Conservation (phyloP, 1,140 invertebrate genomes). For the Drosophila subpulchrella region DNA sequence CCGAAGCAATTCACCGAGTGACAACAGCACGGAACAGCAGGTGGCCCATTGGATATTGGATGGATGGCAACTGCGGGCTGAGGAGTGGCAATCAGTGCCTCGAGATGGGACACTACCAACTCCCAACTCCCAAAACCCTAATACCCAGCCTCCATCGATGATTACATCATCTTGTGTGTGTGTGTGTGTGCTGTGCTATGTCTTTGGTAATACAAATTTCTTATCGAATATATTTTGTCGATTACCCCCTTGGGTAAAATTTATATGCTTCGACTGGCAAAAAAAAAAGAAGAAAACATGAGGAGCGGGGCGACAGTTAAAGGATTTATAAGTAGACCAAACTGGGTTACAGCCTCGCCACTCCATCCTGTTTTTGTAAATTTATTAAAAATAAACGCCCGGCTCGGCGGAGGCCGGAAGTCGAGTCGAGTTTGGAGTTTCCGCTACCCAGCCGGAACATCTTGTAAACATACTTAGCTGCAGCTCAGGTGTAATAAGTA, state of each 20-base stretch:
- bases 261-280: slow-evolving; percentile 81
- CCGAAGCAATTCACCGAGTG: slow-evolving; percentile 74
- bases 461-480: slow-evolving; percentile 82
- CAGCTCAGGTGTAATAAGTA: slow-evolving; percentile 82
- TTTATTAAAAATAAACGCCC: slow-evolving; percentile 73
- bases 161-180: slow-evolving; percentile 79
- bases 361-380: slow-evolving; percentile 49
- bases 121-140: slow-evolving; percentile 1
- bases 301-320: slow-evolving; percentile 70
- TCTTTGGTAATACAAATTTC: slow-evolving; percentile 73
- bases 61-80: slow-evolving; percentile 43
- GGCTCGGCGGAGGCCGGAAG: slow-evolving; percentile 9
- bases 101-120: slow-evolving; percentile 18
- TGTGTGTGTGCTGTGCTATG: slow-evolving; percentile 1
- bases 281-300: neutral
- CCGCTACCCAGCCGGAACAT: slow-evolving; percentile 62
- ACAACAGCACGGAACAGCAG: slow-evolving; percentile 56
- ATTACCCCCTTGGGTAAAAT: slow-evolving; percentile 84
- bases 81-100: slow-evolving; percentile 63
- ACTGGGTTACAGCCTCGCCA: slow-evolving; percentile 13
- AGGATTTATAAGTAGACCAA: slow-evolving; percentile 77
- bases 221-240: slow-evolving; percentile 83
- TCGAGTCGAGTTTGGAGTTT: slow-evolving; percentile 29
- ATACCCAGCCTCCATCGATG: slow-evolving; percentile 52
- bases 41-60: slow-evolving; percentile 20